phyloP scores from a whole-genome alignment of 1,140 invertebrate genomes.

The Atta colombica region DNA sequence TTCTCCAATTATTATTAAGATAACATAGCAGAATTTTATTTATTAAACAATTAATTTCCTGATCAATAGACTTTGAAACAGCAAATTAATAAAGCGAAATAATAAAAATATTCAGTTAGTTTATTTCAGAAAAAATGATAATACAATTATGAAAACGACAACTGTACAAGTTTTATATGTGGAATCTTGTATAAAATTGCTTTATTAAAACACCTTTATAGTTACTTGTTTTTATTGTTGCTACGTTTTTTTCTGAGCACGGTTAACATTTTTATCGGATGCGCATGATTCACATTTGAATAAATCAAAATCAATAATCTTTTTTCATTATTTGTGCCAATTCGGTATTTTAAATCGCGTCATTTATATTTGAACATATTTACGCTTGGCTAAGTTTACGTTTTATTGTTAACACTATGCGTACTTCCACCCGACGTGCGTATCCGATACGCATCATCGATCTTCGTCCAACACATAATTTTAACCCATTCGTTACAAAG shows the following conservation, averaged over 20 bases:
- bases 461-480: conserved; percentile 55
- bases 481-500: conserved; percentile 55
- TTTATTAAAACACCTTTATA: too few species aligned
- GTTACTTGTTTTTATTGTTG: too few species aligned
- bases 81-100: background rate
- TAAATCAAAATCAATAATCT: conserved; percentile 44
- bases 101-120: background rate
- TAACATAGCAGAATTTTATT: conserved; percentile 10
- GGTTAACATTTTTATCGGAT: background rate
- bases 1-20: background rate
- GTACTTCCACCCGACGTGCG: conserved; percentile 34
- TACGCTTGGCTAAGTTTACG: conserved; percentile 55
- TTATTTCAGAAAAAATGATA: background rate
- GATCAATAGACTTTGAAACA: background rate
- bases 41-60: background rate
- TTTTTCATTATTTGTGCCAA: conserved; percentile 32
- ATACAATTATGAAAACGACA: too few species aligned
- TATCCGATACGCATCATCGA: conserved; percentile 55
- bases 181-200: too few species aligned
- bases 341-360: conserved; percentile 13
- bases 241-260: too few species aligned
- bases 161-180: too few species aligned
- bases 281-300: conserved; percentile 27
- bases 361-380: conserved; percentile 59
- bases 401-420: conserved; percentile 59